Conservation (phyloP, 2,888 invertebrate genomes). For the Eristalis intricaria region DNA sequence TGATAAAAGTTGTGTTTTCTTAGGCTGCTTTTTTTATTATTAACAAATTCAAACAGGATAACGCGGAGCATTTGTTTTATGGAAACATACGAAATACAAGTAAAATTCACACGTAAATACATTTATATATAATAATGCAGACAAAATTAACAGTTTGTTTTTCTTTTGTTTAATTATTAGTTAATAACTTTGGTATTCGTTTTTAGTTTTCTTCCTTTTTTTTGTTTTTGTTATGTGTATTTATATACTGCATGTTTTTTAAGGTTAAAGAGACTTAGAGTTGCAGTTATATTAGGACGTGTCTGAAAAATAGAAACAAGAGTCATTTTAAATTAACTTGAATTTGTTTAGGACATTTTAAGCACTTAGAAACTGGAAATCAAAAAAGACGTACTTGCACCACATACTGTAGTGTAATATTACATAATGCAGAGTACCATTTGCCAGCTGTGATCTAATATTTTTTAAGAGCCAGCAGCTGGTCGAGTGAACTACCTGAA, state of each 20-base stretch:
- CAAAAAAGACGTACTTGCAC: too few species aligned
- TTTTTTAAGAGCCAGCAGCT: too few species aligned
- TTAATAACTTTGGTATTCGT: conserved; percentile 72
- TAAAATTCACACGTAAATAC: conserved; percentile 71
- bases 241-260: conserved; percentile 26
- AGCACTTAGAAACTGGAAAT: not conserved
- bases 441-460: too few species aligned
- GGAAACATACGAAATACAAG: conserved; percentile 68
- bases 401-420: too few species aligned
- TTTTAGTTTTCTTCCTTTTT: conserved; percentile 59
- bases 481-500: too few species aligned
- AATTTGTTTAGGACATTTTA: not conserved
- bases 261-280: conserved; percentile 51
- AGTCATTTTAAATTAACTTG: too few species aligned
- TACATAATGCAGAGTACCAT: too few species aligned
- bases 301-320: conserved; percentile 39
- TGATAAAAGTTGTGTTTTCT: conserved; percentile 46
- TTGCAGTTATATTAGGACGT: conserved; percentile 62
- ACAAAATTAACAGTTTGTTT: conserved; percentile 61
- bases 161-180: conserved; percentile 62
- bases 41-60: conserved; percentile 68
- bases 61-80: conserved; percentile 39
- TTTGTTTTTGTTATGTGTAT: conserved; percentile 36
- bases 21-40: conserved; percentile 25
- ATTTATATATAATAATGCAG: conserved; percentile 71